phyloP scores from a whole-genome alignment of 2,888 invertebrate genomes.

The Cephonodes hylas region DNA sequence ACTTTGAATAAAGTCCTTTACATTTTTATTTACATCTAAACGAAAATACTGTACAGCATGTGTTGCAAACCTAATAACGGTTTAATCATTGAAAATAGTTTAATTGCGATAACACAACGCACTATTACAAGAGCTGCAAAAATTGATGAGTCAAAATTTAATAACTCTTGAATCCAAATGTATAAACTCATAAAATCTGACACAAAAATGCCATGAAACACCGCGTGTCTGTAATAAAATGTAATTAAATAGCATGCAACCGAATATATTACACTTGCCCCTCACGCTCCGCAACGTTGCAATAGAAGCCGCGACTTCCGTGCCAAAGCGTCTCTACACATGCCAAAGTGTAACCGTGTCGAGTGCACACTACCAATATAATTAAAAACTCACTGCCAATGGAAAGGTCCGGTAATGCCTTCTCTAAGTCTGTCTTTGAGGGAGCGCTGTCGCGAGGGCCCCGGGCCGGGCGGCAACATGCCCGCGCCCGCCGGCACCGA shows the following conservation, averaged over 20 bases:
- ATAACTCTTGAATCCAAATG: neutral
- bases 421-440: slow-evolving; percentile 89
- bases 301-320: slow-evolving; percentile 5
- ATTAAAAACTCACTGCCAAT: slow-evolving; percentile 88
- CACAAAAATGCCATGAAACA: neutral
- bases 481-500: slow-evolving; percentile 69
- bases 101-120: neutral
- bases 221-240: neutral
- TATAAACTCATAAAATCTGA: neutral
- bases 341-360: neutral
- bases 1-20: no score
- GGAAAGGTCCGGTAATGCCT: slow-evolving; percentile 89
- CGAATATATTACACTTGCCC: neutral
- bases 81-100: neutral
- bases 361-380: slow-evolving; percentile 13
- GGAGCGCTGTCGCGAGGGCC: slow-evolving; percentile 87
- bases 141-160: neutral
- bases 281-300: neutral
- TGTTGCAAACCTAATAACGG: neutral
- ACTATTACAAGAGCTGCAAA: neutral
- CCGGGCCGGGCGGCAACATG: slow-evolving; percentile 71
- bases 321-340: slow-evolving; percentile 6
- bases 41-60: neutral
- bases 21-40: no score
- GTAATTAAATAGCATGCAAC: neutral